phyloP scores from a whole-genome alignment of 2,888 invertebrate species.

The Torymus auratus region DNA sequence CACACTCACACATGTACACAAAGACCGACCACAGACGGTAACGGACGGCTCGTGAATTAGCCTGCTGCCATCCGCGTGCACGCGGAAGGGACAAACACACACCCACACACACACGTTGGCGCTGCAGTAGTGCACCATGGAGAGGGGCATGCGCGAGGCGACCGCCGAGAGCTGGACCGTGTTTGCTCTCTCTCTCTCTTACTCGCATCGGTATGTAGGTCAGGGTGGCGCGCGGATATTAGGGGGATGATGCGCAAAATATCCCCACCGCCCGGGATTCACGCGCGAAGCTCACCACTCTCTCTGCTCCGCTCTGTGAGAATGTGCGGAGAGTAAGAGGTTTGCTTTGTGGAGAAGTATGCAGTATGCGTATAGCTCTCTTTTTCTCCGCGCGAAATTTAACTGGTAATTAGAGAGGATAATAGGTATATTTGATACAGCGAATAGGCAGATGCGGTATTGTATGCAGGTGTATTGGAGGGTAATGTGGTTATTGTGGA shows the following conservation, averaged over 20 bases:
- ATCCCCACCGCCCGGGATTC: slow-evolving; percentile 68
- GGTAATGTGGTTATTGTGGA: too few relatives aligned
- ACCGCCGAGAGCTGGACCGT: background rate
- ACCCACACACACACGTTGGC: background rate
- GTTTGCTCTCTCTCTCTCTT: background rate
- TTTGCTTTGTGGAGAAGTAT: too few relatives aligned
- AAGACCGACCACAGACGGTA: background rate
- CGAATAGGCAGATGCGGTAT: too few relatives aligned
- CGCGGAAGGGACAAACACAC: background rate
- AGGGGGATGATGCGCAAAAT: slow-evolving; percentile 75
- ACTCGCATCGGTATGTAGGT: slow-evolving; percentile 65
- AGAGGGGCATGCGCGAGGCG: background rate
- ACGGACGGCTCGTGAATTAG: background rate
- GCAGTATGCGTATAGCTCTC: too few relatives aligned
- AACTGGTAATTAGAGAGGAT: too few relatives aligned
- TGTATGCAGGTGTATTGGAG: too few relatives aligned
- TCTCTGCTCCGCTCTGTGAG: too few relatives aligned
- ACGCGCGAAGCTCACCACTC: slow-evolving; percentile 43
- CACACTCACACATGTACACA: background rate
- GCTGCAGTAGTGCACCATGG: background rate
- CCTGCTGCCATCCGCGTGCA: background rate
- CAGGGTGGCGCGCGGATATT: slow-evolving; percentile 72
- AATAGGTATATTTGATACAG: too few relatives aligned
- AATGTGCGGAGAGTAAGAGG: too few relatives aligned
- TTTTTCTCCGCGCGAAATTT: too few relatives aligned